Conservation (phyloP, 1,140 invertebrate species). For the Drosophila aff. region DNA sequence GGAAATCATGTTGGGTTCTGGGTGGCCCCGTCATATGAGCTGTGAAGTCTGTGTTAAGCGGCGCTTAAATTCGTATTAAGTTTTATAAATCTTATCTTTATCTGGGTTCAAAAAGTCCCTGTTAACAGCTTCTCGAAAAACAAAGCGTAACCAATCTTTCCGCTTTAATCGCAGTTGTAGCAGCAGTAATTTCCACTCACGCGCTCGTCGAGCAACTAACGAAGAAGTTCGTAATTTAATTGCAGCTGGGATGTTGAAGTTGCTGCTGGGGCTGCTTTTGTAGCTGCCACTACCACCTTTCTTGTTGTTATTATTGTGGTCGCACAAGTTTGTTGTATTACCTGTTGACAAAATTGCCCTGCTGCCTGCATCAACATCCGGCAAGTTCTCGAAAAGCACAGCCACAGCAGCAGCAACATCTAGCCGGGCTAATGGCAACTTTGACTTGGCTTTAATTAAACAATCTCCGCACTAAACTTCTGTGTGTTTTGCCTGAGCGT, state of each 20-base stretch:
- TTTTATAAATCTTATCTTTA: neutral
- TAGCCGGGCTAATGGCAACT: slow-evolving; percentile 62
- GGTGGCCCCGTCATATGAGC: slow-evolving; percentile 7
- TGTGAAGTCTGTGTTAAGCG: neutral
- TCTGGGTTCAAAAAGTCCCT: slow-evolving; percentile 11
- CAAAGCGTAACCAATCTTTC: slow-evolving; percentile 24
- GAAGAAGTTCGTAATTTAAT: slow-evolving; percentile 51
- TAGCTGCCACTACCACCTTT: slow-evolving; percentile 22
- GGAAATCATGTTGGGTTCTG: slow-evolving; percentile 29
- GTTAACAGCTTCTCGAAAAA: slow-evolving; percentile 16
- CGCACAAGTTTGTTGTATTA: slow-evolving; percentile 73
- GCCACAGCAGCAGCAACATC: slow-evolving; percentile 39
- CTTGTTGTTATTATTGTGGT: slow-evolving; percentile 50
- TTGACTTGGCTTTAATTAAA: slow-evolving; percentile 64
- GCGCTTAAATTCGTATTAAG: slow-evolving; percentile 8
- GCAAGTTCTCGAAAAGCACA: slow-evolving; percentile 53
- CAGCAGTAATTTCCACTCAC: slow-evolving; percentile 25
- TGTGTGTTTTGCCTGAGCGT: slow-evolving; percentile 30
- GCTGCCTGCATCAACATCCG: slow-evolving; percentile 65
- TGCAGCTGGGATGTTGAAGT: slow-evolving; percentile 32
- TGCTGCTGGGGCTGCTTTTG: slow-evolving; percentile 22
- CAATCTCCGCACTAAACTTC: slow-evolving; percentile 35
- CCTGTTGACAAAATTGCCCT: slow-evolving; percentile 68
- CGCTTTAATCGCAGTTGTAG: slow-evolving; percentile 21
- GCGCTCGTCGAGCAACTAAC: slow-evolving; percentile 5